Evolutionary conservation across 2,888 invertebrate species (phyloP).

Genomic region (Himalopsyche tibetana): DNA sequence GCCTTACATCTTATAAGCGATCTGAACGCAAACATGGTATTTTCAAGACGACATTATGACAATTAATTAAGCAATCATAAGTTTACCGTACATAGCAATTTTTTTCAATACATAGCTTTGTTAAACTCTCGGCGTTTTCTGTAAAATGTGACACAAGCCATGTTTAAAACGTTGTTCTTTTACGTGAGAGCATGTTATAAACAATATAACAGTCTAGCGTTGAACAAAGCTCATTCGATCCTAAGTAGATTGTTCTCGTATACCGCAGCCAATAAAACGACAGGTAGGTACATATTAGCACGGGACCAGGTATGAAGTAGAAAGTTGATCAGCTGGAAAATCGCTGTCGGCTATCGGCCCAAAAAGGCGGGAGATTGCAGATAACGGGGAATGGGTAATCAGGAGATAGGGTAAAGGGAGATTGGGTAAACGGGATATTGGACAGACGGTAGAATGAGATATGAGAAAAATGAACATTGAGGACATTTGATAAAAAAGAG

Average conservation of each 20-base stretch:
- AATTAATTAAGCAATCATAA: too few species aligned
- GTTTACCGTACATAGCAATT: too few species aligned
- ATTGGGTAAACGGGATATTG: slow-evolving; percentile 31
- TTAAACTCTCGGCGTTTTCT: too few species aligned
- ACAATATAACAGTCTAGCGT: background rate
- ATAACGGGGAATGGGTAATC: slow-evolving; percentile 21
- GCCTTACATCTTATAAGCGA: too few species aligned
- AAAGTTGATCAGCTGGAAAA: slow-evolving; percentile 52
- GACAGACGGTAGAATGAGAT: slow-evolving; percentile 35
- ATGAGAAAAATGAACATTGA: background rate
- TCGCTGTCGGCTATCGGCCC: slow-evolving; percentile 46
- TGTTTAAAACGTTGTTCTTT: too few species aligned
- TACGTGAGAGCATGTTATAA: background rate
- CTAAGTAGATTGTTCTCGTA: slow-evolving; percentile 15
- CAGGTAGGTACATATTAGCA: slow-evolving; percentile 42
- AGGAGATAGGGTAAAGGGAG: slow-evolving; percentile 40
- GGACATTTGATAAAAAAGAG: background rate
- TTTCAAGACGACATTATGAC: too few species aligned
- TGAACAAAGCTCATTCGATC: background rate
- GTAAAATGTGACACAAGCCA: too few species aligned
- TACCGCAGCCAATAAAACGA: slow-evolving; percentile 35
- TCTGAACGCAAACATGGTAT: too few species aligned
- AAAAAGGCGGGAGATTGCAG: slow-evolving; percentile 20
- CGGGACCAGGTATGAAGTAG: slow-evolving; percentile 44
- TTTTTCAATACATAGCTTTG: too few species aligned